Percentiles rank a stretch among this genome's conserved stretches.
phyloP scores from a whole-genome alignment of 2,888 invertebrate species.

The Eumerus sabulonum region DNA sequence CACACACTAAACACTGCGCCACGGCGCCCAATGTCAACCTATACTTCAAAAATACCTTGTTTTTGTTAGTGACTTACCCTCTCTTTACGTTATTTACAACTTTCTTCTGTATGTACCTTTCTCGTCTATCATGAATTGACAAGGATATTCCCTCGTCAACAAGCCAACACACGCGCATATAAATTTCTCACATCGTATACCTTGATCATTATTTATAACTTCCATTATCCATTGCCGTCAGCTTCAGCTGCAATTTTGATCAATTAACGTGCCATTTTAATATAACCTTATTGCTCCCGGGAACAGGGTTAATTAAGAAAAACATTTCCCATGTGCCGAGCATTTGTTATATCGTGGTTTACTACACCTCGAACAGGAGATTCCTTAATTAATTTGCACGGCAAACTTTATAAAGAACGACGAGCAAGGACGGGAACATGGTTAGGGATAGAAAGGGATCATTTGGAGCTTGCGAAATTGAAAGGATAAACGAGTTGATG shows the following conservation, averaged over 20 bases:
- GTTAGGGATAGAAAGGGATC: background rate
- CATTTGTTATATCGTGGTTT: background rate
- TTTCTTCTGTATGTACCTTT: no score
- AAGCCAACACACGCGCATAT: no score
- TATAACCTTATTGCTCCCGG: background rate
- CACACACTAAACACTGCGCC: no score
- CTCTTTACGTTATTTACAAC: no score
- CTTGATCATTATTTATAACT: background rate
- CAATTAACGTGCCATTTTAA: slow-evolving; percentile 7
- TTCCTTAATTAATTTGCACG: slow-evolving; percentile 34
- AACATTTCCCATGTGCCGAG: background rate
- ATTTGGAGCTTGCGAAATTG: slow-evolving; percentile 28
- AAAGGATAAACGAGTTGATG: slow-evolving; percentile 25
- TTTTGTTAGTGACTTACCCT: no score
- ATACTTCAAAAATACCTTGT: no score
- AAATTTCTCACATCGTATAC: no score
- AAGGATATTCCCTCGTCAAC: no score
- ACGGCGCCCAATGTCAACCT: no score
- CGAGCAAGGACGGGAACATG: no score
- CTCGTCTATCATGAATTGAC: no score
- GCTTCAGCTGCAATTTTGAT: slow-evolving; percentile 9
- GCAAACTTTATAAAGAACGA: background rate
- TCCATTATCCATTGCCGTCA: no score
- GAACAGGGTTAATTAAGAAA: slow-evolving; percentile 1
- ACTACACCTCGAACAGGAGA: background rate